Percentiles rank a stretch among this genome's conserved stretches.
These are phyloP conservation scores for Dinoponera quadriceps DNA, from an alignment of 1,140 invertebrate species.

Conservation along the genomic window DNA sequence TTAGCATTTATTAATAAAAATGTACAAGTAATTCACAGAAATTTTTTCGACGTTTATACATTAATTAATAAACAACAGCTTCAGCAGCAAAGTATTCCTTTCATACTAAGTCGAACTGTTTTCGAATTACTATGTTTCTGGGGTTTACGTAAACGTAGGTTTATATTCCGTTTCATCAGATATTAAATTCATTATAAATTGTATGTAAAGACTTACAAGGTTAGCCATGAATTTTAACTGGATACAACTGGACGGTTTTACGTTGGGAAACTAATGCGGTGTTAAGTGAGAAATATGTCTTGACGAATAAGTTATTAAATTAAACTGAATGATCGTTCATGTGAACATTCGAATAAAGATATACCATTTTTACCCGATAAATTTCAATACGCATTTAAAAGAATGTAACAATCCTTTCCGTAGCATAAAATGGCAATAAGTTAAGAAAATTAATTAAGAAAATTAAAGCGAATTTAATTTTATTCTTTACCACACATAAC, in stretches of 20 bases:
- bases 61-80: conserved; percentile 1
- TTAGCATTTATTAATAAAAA: background rate
- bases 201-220: conserved; percentile 21
- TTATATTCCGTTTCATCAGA: too few species aligned
- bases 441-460: background rate
- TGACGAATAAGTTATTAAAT: too few species aligned
- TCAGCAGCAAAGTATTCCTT: background rate
- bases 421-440: background rate
- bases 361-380: background rate
- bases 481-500: background rate
- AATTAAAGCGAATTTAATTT: conserved; percentile 1
- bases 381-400: background rate
- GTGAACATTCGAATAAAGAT: background rate
- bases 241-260: conserved; percentile 37
- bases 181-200: conserved; percentile 19
- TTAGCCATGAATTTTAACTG: conserved; percentile 12
- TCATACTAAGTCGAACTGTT: too few species aligned
- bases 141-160: too few species aligned
- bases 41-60: background rate
- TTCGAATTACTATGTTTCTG: background rate
- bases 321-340: conserved; percentile 15
- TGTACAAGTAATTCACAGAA: background rate
- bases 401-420: background rate
- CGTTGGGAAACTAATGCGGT: background rate
- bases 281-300: background rate